Base-by-base conservation (phyloP, 2,888 invertebrate genomes). In the Mystacides longicornis region DNA sequence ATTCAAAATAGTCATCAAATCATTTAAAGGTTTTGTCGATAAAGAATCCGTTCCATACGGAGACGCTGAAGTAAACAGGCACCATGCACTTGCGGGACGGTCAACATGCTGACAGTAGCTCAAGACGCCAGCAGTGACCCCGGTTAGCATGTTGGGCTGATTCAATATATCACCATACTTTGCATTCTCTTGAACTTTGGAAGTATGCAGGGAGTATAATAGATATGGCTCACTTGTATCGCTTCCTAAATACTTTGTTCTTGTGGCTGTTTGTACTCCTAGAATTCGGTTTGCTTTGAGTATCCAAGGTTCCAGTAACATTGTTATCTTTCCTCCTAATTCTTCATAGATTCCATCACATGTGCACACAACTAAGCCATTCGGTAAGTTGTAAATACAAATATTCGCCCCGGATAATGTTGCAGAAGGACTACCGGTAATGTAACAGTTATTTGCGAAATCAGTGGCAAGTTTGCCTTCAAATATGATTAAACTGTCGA, bases 131-230 rank as follows among this genome's bases (percentile, higher is more conserved):
- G 77, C 77, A 49, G 71, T 65, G 21, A 75, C 67, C 33, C 77
- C 77, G 56, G 73, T 71, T 59, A 77, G 66, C 42, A 77, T 73
- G 64, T 77, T 77, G 21, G 77, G 77, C 63, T 75, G 76, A 62
- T 77, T 77, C 52, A 77, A 64, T 61, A n/a, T 43, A 18, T 4
- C n/a, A 37, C 14, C 14, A 37, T 37, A 37, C 16, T 3, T 7
- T 7, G 14, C 14, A 3, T 7, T 14, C 16, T 37, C 16, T 3
- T 3, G 14, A 3, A 14, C 37, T 7, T 14, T 14, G 3, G 37
- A 37, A 37, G 37, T 37, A 37, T 14, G 4, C 14, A 37, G 37
- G 16, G 3, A 14, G 14, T 16, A 3, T 14, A 37, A 37, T 37
- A 37, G 4, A 14, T 37, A 37, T 7, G 37, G 37, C 37, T 3